Base-by-base conservation (phyloP, 2,888 invertebrate species). In the Drosophila maculinotata region DNA sequence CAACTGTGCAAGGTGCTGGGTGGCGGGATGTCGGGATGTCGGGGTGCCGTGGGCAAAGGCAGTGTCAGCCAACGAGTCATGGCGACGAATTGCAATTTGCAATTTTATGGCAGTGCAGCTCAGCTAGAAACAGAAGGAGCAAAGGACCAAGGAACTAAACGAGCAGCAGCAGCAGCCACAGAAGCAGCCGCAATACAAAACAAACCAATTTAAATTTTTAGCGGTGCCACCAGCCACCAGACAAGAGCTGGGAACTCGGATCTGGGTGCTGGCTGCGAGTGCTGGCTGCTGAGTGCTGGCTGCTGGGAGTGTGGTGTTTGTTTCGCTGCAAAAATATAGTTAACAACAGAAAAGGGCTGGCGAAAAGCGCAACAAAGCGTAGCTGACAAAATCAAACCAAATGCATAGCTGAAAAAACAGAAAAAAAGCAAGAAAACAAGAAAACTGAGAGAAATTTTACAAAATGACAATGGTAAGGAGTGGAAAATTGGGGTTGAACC, bases 181-280 rank as follows among this genome's bases (percentile, higher is more conserved):
- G 69, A 70, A 73, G 72, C 69, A 68, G 69, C 80, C 85, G 64
- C 79, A 80, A 73, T 71, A 86, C 86, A 77, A 82, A 89, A 85
- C 80, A 76, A 85, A 82, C 86, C 89, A 88, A 88, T 89, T 89
- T 89, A 78, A 90, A 83, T 87, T 88, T 81, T 76, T 76, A 75
- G 62, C 82, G 60, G 57, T 76, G 69, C 54, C 51, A 51, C n/a
- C n/a, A n/a, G n/a, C n/a, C n/a, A n/a, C n/a, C n/a, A n/a, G n/a
- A n/a, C n/a, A n/a, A n/a, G n/a, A n/a, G n/a, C n/a, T n/a, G n/a
- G n/a, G n/a, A n/a, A n/a, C n/a, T n/a, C n/a, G 65, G 36, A 51
- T 59, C 44, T 14, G 15, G 14, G n/a, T n/a, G n/a, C n/a, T n/a
- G n/a, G n/a, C n/a, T n/a, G n/a, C n/a, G n/a, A n/a, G n/a, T n/a